Evolutionary conservation across 2,797 vertebrate species (phyloP), one percentile per base, ranked within the genome.

Genomic region (Eulemur coronatus): DNA sequence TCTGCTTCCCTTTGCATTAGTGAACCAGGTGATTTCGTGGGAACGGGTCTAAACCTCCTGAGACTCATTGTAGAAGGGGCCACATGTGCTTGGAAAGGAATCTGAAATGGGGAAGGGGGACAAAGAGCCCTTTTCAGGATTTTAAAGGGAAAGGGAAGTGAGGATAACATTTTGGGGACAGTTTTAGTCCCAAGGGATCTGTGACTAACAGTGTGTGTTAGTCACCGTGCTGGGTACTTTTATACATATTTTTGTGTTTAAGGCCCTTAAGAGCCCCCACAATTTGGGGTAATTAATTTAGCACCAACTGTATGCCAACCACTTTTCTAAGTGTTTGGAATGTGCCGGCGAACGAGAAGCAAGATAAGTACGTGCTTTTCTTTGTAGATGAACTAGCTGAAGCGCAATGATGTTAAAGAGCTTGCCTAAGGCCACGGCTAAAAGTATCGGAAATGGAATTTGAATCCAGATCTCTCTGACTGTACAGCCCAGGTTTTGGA

Each of bases 1-100:
- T 75, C 69, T 41, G 26, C 24, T 43, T 43, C 17, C 1, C 5
- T 75, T 85, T 59, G 26, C 33, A 6, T 80, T 92, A 26, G 24
- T 80, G 59, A 96, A 75, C 50, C 63, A 84, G 73, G 20, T 89
- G 55, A 94, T 85, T 95, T 87, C 93, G 87, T 48, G 35, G 89
- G 94, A 93, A 48, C 61, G 87, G 84, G 76, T 76, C 89, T 82
- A 17, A 65, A 33, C 52, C 33, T 84, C 35, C 28, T 12, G 89
- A 94, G 84, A 57, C 26, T 76, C 13, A 22, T 18, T 33, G 28
- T 30, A 48, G n/a, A 82, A 88, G 72, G 75, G 38, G 28, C 35
- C 75, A 20, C 57, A 3, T 24, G 28, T 63, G 33, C 63, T 91
- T 43, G 33, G 69, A 91, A 78, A 63, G n/a, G 43, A 81, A 33